Evolutionary conservation across 35 echinoderm and acorn worm genomes (phyloP), one percentile per base, ranked within the genome.

Genomic region (Acanthaster planci): DNA sequence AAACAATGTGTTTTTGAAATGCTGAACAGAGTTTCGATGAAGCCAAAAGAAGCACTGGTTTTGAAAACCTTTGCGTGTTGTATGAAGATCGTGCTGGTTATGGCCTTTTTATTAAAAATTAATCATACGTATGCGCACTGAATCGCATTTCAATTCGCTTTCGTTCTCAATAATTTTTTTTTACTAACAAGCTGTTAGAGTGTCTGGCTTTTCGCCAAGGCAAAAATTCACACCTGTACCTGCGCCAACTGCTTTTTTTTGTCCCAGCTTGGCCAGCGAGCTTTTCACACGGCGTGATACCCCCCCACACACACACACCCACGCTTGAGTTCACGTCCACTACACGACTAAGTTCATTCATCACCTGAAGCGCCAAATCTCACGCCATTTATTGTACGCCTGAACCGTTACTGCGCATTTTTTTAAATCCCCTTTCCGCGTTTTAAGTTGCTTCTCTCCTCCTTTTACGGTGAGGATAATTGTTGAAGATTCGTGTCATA

Each of bases 341-440:
- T 26, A 72, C 64, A 72, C 64, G 64, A 72, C 64, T 21, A 14
- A 10, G 14, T 72, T 72, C 26, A 72, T 72, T 72, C 64, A 72
- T 9, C 29, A 15, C 64, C 26, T 34, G 23, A 21, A 72, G 21
- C 26, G 26, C 64, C 23, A 72, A 60, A 72, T 31, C 64, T 72
- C 64, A 72, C 64, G 64, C 30, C 64, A 72, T n/a, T n/a, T n/a
- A n/a, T 72, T 72, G 64, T 72, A 19, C 34, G 64, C 34, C 23
- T 34, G 42, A 72, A 72, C 34, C 26, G 64, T 72, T 31, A 72
- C 30, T 72, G 64, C 64, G 14, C 26, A 72, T 72, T 72, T 72
- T 72, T 72, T 31, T 72, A 31, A 72, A n/a, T n/a, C n/a, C n/a
- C 64, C 64, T 26, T 47, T 47, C 12, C 12, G 42, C 42, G 4